phyloP scores from a whole-genome alignment of 2,113 vertebrate genomes.

The Gadus macrocephalus region DNA sequence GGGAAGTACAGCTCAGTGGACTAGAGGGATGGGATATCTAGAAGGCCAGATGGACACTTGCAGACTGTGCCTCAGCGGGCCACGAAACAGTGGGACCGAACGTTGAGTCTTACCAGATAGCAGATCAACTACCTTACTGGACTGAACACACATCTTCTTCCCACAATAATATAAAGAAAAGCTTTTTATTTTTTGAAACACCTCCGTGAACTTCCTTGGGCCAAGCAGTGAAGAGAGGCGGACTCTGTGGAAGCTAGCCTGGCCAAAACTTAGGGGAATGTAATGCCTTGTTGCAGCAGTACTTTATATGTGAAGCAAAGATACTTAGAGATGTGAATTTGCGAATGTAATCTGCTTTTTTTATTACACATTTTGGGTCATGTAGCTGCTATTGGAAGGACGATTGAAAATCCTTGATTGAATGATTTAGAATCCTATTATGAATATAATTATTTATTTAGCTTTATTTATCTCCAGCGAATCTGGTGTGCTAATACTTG shows the following conservation, averaged over 20 bases:
- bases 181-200: conserved; percentile 52
- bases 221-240: conserved; percentile 43
- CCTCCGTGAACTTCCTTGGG: conserved; percentile 42
- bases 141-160: conserved; percentile 43
- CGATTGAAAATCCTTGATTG: conserved; percentile 67
- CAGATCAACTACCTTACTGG: conserved; percentile 30
- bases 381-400: conserved; percentile 84
- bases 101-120: conserved; percentile 25
- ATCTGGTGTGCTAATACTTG: conserved; percentile 74
- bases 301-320: conserved; percentile 60
- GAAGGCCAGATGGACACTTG: conserved; percentile 58
- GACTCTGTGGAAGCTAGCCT: conserved; percentile 49
- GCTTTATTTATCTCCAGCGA: conserved; percentile 64
- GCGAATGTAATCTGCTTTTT: conserved; percentile 70
- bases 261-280: conserved; percentile 63
- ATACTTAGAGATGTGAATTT: conserved; percentile 81
- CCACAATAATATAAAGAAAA: conserved; percentile 32
- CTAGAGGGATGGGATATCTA: conserved; percentile 53
- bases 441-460: conserved; percentile 67
- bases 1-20: conserved; percentile 23
- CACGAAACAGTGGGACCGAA: conserved; percentile 38
- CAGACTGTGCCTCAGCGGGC: conserved; percentile 84
- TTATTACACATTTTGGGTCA: conserved; percentile 53
- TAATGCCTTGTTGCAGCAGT: conserved; percentile 70
- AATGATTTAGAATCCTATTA: conserved; percentile 68